phyloP scores from a whole-genome alignment of 2,888 invertebrate genomes.

The Scrobipalpa atriplicella region DNA sequence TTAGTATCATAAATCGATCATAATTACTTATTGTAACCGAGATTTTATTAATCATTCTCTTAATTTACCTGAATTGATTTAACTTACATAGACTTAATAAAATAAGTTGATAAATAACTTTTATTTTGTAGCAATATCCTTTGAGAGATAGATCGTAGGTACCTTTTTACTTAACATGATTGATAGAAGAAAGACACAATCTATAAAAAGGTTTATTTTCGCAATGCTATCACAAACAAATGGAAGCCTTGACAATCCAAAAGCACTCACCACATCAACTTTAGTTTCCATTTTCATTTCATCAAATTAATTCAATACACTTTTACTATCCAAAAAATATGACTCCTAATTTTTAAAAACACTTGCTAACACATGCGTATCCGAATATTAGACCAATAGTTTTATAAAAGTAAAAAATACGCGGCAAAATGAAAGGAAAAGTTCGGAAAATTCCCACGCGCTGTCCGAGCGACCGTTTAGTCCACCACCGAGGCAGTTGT shows the following conservation, averaged over 20 bases:
- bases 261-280: constrained; percentile 70
- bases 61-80: too few species aligned
- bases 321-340: not conserved
- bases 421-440: constrained; percentile 34
- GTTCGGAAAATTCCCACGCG: constrained; percentile 48
- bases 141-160: too few species aligned
- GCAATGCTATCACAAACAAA: constrained; percentile 18
- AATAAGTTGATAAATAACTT: too few species aligned
- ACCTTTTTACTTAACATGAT: not conserved
- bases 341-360: not conserved
- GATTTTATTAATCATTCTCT: too few species aligned
- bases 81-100: too few species aligned
- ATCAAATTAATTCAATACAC: constrained; percentile 8
- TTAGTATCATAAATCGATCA: too few species aligned
- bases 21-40: too few species aligned
- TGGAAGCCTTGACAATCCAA: constrained; percentile 12
- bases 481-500: constrained; percentile 50
- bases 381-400: not conserved
- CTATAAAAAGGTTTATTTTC: constrained; percentile 16
- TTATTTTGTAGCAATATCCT: too few species aligned
- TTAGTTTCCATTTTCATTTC: constrained; percentile 63
- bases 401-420: not conserved
- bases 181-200: not conserved
- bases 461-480: constrained; percentile 47
- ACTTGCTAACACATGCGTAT: not conserved